Evolutionary conservation across 2,113 vertebrate genomes (phyloP).

Genomic region (Strigops habroptila): DNA sequence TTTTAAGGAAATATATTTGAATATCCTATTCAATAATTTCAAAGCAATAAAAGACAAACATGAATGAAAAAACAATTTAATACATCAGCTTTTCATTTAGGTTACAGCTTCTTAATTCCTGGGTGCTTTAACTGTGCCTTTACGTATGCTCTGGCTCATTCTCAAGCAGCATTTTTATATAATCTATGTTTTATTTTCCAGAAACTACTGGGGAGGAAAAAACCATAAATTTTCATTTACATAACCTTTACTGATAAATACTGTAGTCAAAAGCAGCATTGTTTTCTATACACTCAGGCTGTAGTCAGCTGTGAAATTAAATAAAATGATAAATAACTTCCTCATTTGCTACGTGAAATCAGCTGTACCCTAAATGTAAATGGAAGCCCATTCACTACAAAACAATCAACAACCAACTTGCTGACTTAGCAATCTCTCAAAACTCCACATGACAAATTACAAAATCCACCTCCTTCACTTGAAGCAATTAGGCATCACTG

Average conservation of each 20-base stretch:
- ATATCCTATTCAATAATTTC: neutral
- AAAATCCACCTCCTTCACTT: neutral
- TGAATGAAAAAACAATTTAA: neutral
- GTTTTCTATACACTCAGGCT: constrained; percentile 20
- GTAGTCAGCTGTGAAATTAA: constrained; percentile 70
- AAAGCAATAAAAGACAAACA: neutral
- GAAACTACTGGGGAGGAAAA: neutral
- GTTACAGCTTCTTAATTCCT: neutral
- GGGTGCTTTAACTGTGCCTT: neutral
- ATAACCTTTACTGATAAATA: constrained; percentile 19
- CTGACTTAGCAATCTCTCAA: neutral
- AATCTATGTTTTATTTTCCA: neutral
- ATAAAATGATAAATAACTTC: constrained; percentile 59
- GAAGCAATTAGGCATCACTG: neutral
- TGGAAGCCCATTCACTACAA: constrained; percentile 38
- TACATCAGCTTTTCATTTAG: neutral
- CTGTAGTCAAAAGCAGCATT: constrained; percentile 25
- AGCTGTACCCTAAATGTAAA: constrained; percentile 21
- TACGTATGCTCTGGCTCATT: neutral
- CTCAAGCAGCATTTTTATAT: neutral
- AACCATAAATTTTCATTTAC: constrained; percentile 23
- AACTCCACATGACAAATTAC: neutral
- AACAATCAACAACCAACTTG: neutral
- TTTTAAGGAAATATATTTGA: neutral
- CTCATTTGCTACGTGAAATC: constrained; percentile 41